These are phyloP conservation scores for Papilio demoleus DNA, from an alignment of 2,888 invertebrate species.

Conservation along the genomic window DNA sequence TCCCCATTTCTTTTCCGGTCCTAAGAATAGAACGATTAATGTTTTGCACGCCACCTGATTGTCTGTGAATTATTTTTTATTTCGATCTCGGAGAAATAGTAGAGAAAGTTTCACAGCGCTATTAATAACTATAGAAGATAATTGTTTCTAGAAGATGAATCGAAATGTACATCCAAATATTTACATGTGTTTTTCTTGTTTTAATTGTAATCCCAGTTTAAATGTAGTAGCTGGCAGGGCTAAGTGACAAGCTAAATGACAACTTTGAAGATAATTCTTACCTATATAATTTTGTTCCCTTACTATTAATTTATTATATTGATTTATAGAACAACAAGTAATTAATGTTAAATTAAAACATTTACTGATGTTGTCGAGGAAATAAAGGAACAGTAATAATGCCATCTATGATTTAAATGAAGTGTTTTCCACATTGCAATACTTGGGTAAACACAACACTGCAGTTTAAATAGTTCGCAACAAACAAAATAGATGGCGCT, in stretches of 20 bases:
- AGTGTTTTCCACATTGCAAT: neutral
- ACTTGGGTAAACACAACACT: neutral
- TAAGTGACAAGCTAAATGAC: neutral
- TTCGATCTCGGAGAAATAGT: conserved; percentile 26
- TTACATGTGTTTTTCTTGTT: too few relatives aligned
- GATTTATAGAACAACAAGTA: neutral
- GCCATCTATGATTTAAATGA: neutral
- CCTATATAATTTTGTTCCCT: neutral
- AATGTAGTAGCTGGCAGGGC: neutral
- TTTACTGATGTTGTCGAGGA: too few relatives aligned
- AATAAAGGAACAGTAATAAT: neutral
- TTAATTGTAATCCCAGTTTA: conserved; percentile 6
- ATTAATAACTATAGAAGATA: conserved; percentile 43
- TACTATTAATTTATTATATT: neutral
- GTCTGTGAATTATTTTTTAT: conserved; percentile 38
- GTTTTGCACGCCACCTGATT: conserved; percentile 36
- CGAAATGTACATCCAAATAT: neutral
- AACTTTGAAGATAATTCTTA: neutral
- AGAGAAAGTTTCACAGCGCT: conserved; percentile 43
- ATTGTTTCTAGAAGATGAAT: conserved; percentile 33
- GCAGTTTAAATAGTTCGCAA: neutral
- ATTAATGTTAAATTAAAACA: too few relatives aligned
- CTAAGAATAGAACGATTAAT: conserved; percentile 39
- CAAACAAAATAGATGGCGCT: neutral
- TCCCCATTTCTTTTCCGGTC: conserved; percentile 38